phyloP scores from a whole-genome alignment of 2,888 invertebrate genomes.

The Yponomeuta plumbellus region DNA sequence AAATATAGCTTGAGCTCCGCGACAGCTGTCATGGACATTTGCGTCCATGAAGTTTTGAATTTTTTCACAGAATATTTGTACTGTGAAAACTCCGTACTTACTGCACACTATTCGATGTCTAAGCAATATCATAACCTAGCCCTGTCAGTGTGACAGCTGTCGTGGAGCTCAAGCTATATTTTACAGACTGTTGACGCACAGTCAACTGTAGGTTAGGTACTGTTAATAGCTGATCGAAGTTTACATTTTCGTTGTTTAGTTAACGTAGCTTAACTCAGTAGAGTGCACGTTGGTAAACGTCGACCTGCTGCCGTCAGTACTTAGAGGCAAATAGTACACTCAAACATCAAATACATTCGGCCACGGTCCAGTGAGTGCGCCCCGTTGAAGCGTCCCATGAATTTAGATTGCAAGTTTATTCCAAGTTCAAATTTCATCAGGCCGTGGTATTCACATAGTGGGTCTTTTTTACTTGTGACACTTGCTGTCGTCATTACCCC shows the following conservation, averaged over 20 bases:
- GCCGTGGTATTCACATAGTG: not conserved
- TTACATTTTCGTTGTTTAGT: too few relatives aligned
- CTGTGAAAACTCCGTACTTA: too few relatives aligned
- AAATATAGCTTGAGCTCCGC: too few relatives aligned
- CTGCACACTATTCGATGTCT: too few relatives aligned
- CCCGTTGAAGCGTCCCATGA: constrained; percentile 39
- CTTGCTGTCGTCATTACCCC: not conserved
- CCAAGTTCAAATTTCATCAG: constrained; percentile 59
- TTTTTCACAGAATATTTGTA: too few relatives aligned
- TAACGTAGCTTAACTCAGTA: not conserved
- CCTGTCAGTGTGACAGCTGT: too few relatives aligned
- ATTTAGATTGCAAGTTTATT: constrained; percentile 71
- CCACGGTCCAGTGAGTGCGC: not conserved
- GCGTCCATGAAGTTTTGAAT: too few relatives aligned
- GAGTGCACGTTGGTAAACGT: not conserved
- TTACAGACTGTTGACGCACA: not conserved
- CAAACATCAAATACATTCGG: not conserved
- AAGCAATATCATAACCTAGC: too few relatives aligned
- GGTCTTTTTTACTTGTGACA: not conserved
- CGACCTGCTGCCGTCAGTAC: not conserved
- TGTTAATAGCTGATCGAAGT: not conserved
- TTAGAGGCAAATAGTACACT: not conserved
- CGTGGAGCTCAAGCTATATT: too few relatives aligned
- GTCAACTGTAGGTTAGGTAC: not conserved
- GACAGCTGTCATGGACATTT: too few relatives aligned